Evolutionary conservation across 1,140 invertebrate species (phyloP).

Genomic region (Brachionus calyciflorus): DNA sequence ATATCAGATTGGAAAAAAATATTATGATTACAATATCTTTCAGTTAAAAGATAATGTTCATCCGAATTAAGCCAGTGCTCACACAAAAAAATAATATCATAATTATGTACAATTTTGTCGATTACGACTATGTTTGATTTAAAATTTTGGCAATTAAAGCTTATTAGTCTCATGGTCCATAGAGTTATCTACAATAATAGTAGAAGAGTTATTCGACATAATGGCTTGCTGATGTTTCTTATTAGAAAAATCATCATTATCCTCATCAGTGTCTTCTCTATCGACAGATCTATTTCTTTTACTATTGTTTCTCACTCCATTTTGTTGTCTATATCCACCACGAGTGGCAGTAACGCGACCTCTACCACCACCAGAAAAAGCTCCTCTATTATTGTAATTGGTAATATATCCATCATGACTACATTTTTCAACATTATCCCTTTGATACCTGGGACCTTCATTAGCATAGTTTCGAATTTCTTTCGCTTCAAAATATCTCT

Average conservation of each 20-base stretch:
- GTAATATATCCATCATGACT: not conserved
- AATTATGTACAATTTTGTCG: conserved; percentile 4
- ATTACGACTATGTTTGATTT: not conserved
- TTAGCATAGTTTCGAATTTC: not conserved
- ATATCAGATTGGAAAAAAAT: no score
- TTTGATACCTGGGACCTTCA: not conserved
- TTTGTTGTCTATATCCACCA: not conserved
- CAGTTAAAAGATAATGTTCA: not conserved
- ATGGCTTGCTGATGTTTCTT: not conserved
- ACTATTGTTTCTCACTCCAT: not conserved
- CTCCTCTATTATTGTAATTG: not conserved
- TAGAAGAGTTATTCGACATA: not conserved
- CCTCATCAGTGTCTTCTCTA: not conserved
- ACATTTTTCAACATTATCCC: not conserved
- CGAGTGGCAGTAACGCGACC: no score
- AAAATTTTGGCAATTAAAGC: conserved; percentile 23
- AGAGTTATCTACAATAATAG: not conserved
- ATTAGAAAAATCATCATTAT: not conserved
- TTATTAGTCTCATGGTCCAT: conserved; percentile 1
- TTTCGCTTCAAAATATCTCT: conserved; percentile 15
- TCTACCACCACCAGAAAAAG: not conserved
- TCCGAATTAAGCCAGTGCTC: conserved; percentile 19
- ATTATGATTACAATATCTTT: no score
- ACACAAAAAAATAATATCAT: conserved; percentile 16
- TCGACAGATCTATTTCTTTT: not conserved